Conservation (phyloP, 2,797 vertebrate species). For the Catamblyrhynchus diadema region DNA sequence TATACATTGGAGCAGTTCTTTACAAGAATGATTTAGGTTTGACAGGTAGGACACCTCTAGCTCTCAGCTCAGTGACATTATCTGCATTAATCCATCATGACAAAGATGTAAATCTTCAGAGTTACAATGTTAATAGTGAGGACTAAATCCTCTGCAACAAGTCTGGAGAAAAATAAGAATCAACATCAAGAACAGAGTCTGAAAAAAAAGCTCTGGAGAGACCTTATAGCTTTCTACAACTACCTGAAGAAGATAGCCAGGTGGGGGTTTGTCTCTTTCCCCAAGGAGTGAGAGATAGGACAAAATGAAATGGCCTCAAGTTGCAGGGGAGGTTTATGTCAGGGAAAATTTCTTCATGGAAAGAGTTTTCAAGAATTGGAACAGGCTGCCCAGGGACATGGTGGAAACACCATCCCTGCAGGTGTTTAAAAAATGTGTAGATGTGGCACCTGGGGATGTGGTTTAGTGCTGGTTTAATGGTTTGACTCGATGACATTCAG, state of each 20-base stretch:
- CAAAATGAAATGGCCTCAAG: background rate
- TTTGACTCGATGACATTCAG: rapidly evolving
- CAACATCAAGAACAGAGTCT: background rate
- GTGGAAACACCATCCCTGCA: background rate
- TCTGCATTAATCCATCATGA: background rate
- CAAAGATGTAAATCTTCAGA: background rate
- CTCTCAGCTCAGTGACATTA: background rate
- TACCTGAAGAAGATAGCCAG: background rate
- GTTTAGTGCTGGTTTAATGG: background rate
- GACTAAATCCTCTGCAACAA: background rate
- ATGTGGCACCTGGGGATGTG: background rate
- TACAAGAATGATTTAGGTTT: background rate
- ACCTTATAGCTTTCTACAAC: background rate
- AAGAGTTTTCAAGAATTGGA: background rate
- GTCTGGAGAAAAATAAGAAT: background rate
- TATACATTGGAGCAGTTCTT: background rate
- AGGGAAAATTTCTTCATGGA: background rate
- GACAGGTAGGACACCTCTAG: background rate
- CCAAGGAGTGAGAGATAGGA: background rate
- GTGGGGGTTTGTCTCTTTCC: background rate
- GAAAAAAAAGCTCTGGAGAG: background rate
- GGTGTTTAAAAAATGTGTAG: background rate
- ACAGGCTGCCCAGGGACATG: background rate
- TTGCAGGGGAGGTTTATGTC: background rate
- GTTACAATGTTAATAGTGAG: background rate